Conservation (phyloP, 2,113 vertebrate species). For the crab-eating macaque (Macaca fascicularis) region DNA sequence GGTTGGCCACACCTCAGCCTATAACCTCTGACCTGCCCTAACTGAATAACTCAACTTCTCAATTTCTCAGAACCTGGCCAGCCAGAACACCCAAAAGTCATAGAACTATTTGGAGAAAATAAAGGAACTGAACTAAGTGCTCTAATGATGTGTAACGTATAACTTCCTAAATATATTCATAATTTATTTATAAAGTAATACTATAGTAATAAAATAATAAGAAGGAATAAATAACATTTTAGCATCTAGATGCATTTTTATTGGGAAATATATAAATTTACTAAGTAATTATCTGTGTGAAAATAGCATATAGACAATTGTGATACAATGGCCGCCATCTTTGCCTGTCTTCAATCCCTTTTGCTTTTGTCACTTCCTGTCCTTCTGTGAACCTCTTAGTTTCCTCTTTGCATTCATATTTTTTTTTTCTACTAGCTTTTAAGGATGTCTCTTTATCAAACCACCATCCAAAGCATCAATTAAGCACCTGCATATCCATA, state of each 20-base stretch:
- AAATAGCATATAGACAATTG: background rate
- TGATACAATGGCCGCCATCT: background rate
- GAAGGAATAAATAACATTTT: slow-evolving; percentile 36
- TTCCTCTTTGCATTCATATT: background rate
- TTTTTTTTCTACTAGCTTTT: slow-evolving; percentile 35
- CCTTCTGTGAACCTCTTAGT: background rate
- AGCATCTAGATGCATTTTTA: background rate
- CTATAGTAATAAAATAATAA: slow-evolving; percentile 19
- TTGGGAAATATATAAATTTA: background rate
- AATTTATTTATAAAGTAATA: slow-evolving; percentile 54
- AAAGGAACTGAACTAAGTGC: background rate
- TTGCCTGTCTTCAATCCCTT: background rate
- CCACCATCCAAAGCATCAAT: slow-evolving; percentile 42
- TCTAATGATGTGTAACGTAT: background rate
- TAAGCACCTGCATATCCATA: slow-evolving; percentile 48
- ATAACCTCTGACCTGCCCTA: background rate
- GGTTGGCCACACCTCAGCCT: background rate
- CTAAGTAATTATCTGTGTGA: background rate
- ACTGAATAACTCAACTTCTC: background rate
- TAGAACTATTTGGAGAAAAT: background rate
- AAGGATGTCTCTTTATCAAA: slow-evolving; percentile 35
- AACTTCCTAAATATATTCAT: background rate
- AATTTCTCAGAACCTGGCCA: background rate
- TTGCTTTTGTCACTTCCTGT: background rate
- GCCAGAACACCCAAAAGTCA: background rate